Evolutionary conservation across 2,113 vertebrate species (phyloP), one percentile per base, ranked within the genome.

Genomic region (Saguinus midas): DNA sequence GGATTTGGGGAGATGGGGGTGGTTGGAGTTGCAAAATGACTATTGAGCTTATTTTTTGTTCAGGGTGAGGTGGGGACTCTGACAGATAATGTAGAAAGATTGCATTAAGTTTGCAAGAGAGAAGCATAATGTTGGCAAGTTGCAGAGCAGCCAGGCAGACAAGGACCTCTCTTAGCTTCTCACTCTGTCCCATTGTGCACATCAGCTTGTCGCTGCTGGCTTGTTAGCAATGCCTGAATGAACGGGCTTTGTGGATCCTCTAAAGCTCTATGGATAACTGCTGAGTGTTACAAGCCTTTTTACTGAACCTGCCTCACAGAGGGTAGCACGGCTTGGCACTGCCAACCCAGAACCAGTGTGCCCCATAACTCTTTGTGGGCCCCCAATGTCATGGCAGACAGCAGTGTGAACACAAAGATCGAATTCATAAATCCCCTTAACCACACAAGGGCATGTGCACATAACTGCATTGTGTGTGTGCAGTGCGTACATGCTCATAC

Each of bases 201-300:
- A 1, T 0, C 2, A 5, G 50, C 83, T 75, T 80, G 80, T 91
- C 32, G 2, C 80, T 8, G 0, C 79, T 1, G 55, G 95, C 97
- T 97, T 87, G 94, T 97, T 91, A 97, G 93, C 55, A 40, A 55
- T 50, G 91, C 72, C 81, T 70, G 95, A 86, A 55, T 4, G 1
- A 37, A 79, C 6, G 0, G 58, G 52, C 88, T 95, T 70, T 87
- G 93, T 68, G 86, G 83, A 27, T 73, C 40, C 2, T 76, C 82
- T 45, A 66, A 83, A 91, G 66, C 92, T 37, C 29, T 5, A 5
- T 0, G 61, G 92, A 85, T 68, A 90, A 40, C 43, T 43, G 64
- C 64, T 27, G 21, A 95, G 57, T 40, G 85, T 57, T 80, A 58
- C 20, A 72, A 72, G 61, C 52, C 75, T 84, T 8, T 9, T 75